These are phyloP conservation scores for Drosophila virilis DNA, from an alignment of 1,140 invertebrate species.

Conservation along the genomic window DNA sequence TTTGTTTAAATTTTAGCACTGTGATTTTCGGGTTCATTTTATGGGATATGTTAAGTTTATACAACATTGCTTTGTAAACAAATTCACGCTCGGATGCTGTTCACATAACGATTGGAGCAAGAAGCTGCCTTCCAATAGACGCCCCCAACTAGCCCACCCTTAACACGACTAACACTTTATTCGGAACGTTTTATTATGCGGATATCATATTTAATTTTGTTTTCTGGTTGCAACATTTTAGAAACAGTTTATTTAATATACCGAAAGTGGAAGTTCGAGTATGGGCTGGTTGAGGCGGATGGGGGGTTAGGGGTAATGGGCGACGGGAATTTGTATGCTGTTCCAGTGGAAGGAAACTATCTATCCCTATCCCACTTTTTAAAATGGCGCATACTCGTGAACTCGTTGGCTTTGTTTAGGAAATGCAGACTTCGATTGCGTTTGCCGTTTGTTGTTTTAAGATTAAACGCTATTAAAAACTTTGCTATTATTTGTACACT, in stretches of 20 bases:
- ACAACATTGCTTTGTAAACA: constrained; percentile 65
- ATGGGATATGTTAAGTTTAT: constrained; percentile 35
- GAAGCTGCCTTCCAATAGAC: constrained; percentile 13
- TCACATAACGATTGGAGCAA: constrained; percentile 43
- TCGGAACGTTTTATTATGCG: neutral
- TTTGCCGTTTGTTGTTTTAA: constrained; percentile 11
- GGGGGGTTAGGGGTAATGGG: neutral
- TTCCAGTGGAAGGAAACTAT: constrained; percentile 80
- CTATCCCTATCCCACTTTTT: constrained; percentile 81
- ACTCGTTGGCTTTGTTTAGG: constrained; percentile 79
- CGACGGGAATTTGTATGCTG: constrained; percentile 29
- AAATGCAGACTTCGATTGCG: constrained; percentile 67
- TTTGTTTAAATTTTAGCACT: too few species aligned
- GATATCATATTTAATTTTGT: constrained; percentile 30
- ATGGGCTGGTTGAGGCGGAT: neutral
- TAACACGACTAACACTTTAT: neutral
- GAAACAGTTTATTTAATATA: constrained; percentile 66
- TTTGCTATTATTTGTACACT: neutral
- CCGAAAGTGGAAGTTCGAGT: constrained; percentile 42
- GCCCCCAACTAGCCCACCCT: neutral
- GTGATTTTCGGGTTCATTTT: too few species aligned
- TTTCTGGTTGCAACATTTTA: constrained; percentile 60
- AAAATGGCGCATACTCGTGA: constrained; percentile 72
- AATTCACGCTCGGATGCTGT: constrained; percentile 58
- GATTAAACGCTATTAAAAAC: constrained; percentile 23